Evolutionary conservation across 2,888 invertebrate genomes (phyloP).

Genomic region (Apamea epomidion): DNA sequence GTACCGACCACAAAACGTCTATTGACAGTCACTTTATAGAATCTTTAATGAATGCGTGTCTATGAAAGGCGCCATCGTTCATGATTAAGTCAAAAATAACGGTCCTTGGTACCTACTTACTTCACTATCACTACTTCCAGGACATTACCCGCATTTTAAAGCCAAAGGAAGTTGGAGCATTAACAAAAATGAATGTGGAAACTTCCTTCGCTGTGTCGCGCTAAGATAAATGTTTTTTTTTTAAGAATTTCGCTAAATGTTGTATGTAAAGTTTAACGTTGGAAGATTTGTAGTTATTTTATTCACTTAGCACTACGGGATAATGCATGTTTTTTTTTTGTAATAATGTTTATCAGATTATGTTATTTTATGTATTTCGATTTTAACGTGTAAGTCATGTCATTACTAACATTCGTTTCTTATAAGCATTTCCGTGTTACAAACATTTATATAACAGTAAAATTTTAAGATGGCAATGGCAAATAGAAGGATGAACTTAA

Average conservation of each 20-base stretch:
- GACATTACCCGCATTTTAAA: constrained; percentile 54
- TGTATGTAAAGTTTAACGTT: not conserved
- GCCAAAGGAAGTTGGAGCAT: constrained; percentile 50
- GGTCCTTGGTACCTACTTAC: constrained; percentile 20
- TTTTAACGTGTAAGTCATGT: too few relatives aligned
- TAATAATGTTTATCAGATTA: too few relatives aligned
- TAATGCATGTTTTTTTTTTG: not conserved
- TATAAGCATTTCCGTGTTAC: too few relatives aligned
- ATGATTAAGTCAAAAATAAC: constrained; percentile 61
- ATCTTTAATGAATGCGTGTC: constrained; percentile 39
- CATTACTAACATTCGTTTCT: too few relatives aligned
- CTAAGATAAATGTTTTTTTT: not conserved
- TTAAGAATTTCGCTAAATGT: not conserved
- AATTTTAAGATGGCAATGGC: not conserved
- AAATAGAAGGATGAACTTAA: not conserved
- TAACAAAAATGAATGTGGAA: constrained; percentile 49
- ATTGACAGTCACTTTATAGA: constrained; percentile 10
- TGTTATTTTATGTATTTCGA: too few relatives aligned
- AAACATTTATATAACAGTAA: not conserved
- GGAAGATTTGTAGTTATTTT: not conserved
- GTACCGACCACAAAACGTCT: constrained; percentile 3
- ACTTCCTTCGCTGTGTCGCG: constrained; percentile 26
- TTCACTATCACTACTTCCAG: constrained; percentile 51
- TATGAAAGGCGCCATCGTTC: constrained; percentile 55
- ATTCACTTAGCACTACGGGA: not conserved